phyloP scores from a whole-genome alignment of 1,140 invertebrate genomes.

The Schlechtendalia chinensis region DNA sequence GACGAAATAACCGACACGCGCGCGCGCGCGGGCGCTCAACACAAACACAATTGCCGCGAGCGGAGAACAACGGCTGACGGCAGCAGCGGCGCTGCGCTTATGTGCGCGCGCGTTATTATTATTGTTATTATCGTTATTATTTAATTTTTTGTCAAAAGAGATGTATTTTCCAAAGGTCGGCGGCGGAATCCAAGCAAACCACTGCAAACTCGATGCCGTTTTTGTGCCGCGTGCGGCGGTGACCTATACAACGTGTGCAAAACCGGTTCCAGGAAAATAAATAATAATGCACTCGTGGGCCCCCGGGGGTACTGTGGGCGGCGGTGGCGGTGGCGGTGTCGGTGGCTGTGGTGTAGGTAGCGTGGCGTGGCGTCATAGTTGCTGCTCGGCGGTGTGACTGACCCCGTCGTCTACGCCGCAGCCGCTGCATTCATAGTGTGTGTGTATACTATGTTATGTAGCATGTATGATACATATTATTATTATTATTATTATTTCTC shows the following conservation, averaged over 20 bases:
- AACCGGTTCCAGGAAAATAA: slow-evolving; percentile 25
- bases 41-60: not conserved
- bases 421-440: not conserved
- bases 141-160: not conserved
- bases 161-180: not conserved
- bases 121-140: not conserved
- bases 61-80: not conserved
- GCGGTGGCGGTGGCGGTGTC: not conserved
- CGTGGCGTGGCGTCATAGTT: slow-evolving; percentile 16
- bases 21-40: not conserved
- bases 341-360: not conserved
- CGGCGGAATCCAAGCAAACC: not conserved
- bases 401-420: slow-evolving; percentile 8
- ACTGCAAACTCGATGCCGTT: no score
- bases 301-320: not conserved
- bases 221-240: not conserved
- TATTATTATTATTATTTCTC: not conserved
- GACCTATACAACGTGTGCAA: slow-evolving; percentile 32
- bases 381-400: slow-evolving; percentile 31
- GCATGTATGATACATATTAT: not conserved
- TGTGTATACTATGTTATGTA: not conserved
- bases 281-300: slow-evolving; percentile 14
- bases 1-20: not conserved
- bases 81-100: not conserved
- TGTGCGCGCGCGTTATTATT: not conserved